Conservation (phyloP, 2,888 invertebrate genomes). For the Tillus elongatus region DNA sequence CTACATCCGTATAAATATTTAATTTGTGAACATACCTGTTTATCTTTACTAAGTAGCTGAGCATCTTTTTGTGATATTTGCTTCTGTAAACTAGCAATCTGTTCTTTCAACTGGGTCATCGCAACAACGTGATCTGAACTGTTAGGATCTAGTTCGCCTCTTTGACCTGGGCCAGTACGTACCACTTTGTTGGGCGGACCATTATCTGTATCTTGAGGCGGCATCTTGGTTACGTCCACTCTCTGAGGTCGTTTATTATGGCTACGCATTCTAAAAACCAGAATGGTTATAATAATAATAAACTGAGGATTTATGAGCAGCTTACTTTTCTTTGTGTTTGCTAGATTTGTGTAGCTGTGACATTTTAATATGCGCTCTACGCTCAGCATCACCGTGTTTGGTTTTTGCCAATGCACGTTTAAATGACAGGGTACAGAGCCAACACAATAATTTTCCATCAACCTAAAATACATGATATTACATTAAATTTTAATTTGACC, state of each 20-base stretch:
- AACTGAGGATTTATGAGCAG: too few species aligned
- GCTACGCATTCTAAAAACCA: background rate
- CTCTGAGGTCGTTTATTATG: constrained; percentile 58
- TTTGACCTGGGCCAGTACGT: constrained; percentile 36
- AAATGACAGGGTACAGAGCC: constrained; percentile 89
- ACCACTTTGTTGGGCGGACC: constrained; percentile 46
- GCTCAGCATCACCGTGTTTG: constrained; percentile 68
- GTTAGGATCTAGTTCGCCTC: constrained; percentile 64
- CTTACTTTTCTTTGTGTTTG: constrained; percentile 49
- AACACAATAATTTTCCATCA: constrained; percentile 89
- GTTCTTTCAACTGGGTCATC: constrained; percentile 88
- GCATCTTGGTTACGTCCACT: constrained; percentile 53
- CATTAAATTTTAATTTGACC: too few species aligned
- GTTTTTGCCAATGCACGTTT: constrained; percentile 88
- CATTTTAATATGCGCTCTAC: constrained; percentile 48
- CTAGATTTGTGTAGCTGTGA: constrained; percentile 43
- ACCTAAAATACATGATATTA: constrained; percentile 68
- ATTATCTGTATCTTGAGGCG: constrained; percentile 41
- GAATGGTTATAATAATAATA: background rate
- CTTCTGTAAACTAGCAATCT: constrained; percentile 85
- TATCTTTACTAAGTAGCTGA: constrained; percentile 80
- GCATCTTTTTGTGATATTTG: constrained; percentile 77
- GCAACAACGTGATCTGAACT: constrained; percentile 90
- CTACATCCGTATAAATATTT: too few species aligned
- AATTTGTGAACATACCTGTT: constrained; percentile 70